These are phyloP conservation scores for Buceros bicornis DNA, from an alignment of 2,797 vertebrate genomes.

Conservation along the genomic window DNA sequence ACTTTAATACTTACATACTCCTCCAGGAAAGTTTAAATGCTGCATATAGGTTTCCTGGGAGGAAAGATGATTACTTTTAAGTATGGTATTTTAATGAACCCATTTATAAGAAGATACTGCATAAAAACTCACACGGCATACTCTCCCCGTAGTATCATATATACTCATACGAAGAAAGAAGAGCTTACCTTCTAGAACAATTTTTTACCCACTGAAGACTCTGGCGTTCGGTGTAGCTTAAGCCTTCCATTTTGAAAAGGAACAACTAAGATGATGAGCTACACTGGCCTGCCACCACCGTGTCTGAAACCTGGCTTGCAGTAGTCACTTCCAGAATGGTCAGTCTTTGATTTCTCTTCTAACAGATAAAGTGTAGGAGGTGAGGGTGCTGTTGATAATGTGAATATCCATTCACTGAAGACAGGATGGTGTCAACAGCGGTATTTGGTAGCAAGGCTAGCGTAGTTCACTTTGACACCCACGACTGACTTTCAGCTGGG, in stretches of 20 bases:
- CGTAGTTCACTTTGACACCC: not conserved
- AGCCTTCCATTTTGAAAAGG: not conserved
- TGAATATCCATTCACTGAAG: not conserved
- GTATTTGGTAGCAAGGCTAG: not conserved
- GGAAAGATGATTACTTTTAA: not conserved
- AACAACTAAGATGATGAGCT: fast-evolving
- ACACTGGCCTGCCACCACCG: not conserved
- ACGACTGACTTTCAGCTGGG: not conserved
- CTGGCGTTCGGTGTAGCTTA: not conserved
- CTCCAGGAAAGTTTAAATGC: constrained; percentile 4
- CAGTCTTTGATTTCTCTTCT: not conserved
- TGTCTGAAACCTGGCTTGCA: not conserved
- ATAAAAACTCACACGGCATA: not conserved
- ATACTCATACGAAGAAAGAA: not conserved
- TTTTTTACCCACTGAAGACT: not conserved
- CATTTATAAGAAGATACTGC: not conserved
- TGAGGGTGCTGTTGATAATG: not conserved
- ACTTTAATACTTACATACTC: not conserved
- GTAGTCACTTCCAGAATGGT: not conserved
- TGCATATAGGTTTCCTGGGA: not conserved
- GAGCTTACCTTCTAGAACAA: not conserved
- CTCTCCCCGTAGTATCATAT: not conserved
- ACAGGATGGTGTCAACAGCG: not conserved
- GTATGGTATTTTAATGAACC: not conserved
- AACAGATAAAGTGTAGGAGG: not conserved